These are phyloP conservation scores for Danio tinwini DNA, from an alignment of 2,797 vertebrate genomes.

Conservation along the genomic window DNA sequence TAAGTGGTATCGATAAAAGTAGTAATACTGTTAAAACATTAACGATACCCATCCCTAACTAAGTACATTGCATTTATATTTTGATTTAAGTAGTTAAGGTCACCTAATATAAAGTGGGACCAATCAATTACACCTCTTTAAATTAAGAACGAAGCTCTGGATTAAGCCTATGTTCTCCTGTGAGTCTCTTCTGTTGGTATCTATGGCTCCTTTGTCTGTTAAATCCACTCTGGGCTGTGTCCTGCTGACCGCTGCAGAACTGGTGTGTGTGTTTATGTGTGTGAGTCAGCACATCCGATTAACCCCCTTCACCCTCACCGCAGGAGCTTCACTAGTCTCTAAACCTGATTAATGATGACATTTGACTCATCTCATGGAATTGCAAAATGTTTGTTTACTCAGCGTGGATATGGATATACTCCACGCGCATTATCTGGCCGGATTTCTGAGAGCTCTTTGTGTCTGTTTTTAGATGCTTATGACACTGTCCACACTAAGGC, in stretches of 20 bases:
- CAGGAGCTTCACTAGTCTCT: conserved; percentile 38
- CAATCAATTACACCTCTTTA: background rate
- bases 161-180: conserved; percentile 66
- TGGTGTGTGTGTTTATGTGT: conserved; percentile 50
- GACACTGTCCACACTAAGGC: background rate
- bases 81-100: too few species aligned
- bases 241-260: conserved; percentile 80
- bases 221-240: conserved; percentile 82
- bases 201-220: conserved; percentile 77
- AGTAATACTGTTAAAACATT: too few species aligned
- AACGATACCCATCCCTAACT: too few species aligned
- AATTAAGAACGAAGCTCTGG: background rate
- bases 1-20: too few species aligned
- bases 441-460: background rate
- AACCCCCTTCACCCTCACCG: conserved; percentile 32
- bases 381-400: background rate
- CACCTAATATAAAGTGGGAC: too few species aligned
- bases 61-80: too few species aligned
- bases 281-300: conserved; percentile 75
- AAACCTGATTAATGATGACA: background rate
- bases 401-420: background rate
- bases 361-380: background rate
- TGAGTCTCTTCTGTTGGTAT: conserved; percentile 74
- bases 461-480: background rate
- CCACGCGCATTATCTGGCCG: background rate